A percentile compares a stretch with the other conserved stretches of the same genome.
These are phyloP conservation scores for Xestia ashworthii DNA, from an alignment of 2,888 invertebrate species.

Conservation along the genomic window DNA sequence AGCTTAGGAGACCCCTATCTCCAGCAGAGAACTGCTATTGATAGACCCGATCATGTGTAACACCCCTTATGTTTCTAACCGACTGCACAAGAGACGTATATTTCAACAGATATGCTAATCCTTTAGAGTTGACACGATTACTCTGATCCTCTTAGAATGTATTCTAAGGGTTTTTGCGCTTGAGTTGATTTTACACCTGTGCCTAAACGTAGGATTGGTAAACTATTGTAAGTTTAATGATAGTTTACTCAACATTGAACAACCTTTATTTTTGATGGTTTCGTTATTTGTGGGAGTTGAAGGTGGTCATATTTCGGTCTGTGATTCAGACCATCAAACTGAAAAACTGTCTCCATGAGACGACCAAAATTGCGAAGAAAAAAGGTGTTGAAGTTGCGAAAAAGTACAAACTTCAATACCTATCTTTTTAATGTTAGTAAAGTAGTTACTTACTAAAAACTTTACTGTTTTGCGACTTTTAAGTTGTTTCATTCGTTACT, in stretches of 20 bases:
- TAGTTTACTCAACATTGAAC: not conserved
- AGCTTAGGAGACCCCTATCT: not conserved
- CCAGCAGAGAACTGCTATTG: not conserved
- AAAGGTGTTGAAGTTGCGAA: no score
- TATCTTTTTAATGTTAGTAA: no score
- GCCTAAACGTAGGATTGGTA: slow-evolving; percentile 1
- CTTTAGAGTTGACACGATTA: slow-evolving; percentile 55
- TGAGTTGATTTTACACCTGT: slow-evolving; percentile 52
- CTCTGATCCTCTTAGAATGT: slow-evolving; percentile 45
- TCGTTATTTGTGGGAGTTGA: not conserved
- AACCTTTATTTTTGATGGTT: not conserved
- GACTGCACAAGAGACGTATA: slow-evolving; percentile 34
- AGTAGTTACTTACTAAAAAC: no score
- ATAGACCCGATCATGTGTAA: not conserved
- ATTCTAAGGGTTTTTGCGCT: slow-evolving; percentile 29
- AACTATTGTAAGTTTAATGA: not conserved
- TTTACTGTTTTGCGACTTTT: no score
- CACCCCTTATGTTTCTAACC: slow-evolving; percentile 22
- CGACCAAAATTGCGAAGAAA: no score
- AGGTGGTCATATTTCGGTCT: not conserved
- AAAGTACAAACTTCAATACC: no score
- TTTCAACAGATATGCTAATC: slow-evolving; percentile 38
- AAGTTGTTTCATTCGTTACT: not conserved
- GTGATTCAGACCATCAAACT: not conserved
- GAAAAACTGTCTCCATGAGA: no score